Evolutionary conservation across 2,888 invertebrate genomes (phyloP), one percentile per base, ranked within the genome.

Genomic region (Limnephilus auricula): DNA sequence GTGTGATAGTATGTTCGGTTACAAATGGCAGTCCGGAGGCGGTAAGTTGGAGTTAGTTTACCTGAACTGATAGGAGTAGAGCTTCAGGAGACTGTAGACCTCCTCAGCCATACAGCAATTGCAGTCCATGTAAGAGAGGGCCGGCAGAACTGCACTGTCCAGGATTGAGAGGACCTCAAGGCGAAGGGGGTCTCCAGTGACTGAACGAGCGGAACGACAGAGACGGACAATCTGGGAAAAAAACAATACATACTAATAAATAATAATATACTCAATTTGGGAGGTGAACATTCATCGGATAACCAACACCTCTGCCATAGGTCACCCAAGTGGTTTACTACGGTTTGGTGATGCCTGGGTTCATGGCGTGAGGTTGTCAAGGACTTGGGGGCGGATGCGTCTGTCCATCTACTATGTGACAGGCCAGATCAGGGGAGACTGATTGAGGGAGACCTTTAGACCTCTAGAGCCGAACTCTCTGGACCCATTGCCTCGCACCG

Each of bases 81-180:
- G 95, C 94, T 98, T 98, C 31, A 99, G 95, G 88, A 99, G 96
- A 86, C 97, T 97, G 98, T 99, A 99, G 92, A 99, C 97, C 95
- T 99, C 99, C 95, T 99, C 99, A 5, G 99, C 98, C 95, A 99
- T 97, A 93, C 99, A 98, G 94, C 99, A 99, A 95, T 99, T 99
- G 94, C 98, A 98, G 93, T 99, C 98, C 96, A 99, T 97, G 93
- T 99, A 97, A 0, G 99, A 98, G 34, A 99, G 96, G 0, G 99
- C 97, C 0, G 99, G 99, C 92, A 99, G 95, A 92, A 99, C 96
- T 1, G 98, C 97, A 84, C 98, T 97, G 94, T 99, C 99, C 91
- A 99, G 95, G 86, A 99, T 96, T 9, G 98, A 98, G 90, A 99
- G 95, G 82, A 99, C 97, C 93, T 99, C 98, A 94, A 97, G 97